A percentile compares a stretch with the other conserved stretches of the same genome.
These are phyloP conservation scores for Pterocles burchelli DNA, from an alignment of 2,113 vertebrate genomes.

Conservation along the genomic window DNA sequence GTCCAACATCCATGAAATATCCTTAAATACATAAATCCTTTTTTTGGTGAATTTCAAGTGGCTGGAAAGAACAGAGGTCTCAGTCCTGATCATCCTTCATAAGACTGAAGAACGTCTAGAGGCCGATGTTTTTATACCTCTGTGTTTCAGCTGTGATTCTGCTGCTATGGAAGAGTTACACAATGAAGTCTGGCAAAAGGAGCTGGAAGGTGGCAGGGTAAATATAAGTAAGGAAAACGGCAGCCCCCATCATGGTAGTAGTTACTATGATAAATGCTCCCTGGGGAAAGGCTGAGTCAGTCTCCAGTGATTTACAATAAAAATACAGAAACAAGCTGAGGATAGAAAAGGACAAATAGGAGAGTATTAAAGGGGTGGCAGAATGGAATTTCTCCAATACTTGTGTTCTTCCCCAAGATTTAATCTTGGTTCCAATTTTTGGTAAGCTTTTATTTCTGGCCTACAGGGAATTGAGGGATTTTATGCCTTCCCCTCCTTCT, in stretches of 20 bases:
- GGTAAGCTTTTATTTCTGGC: neutral
- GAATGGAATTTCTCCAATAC: neutral
- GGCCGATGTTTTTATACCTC: neutral
- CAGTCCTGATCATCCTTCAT: neutral
- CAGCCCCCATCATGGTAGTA: neutral
- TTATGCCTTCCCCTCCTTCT: neutral
- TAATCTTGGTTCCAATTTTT: neutral
- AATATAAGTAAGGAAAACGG: neutral
- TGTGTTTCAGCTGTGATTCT: neutral
- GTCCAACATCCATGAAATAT: neutral
- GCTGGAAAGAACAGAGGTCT: neutral
- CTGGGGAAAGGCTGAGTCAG: neutral
- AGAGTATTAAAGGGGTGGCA: neutral
- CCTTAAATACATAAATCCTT: neutral
- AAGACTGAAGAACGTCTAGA: neutral
- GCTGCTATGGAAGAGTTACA: neutral
- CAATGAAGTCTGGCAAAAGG: neutral
- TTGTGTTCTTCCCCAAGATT: neutral
- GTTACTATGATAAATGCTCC: neutral
- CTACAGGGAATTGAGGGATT: neutral
- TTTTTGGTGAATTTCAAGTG: neutral
- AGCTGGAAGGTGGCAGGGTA: neutral
- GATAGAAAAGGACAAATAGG: neutral
- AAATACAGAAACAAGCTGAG: neutral
- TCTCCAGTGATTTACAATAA: neutral